Percentiles rank a stretch among this genome's conserved stretches.
These are phyloP conservation scores for Pelodytes ibericus DNA, from an alignment of 2,797 vertebrate genomes.

Conservation along the genomic window DNA sequence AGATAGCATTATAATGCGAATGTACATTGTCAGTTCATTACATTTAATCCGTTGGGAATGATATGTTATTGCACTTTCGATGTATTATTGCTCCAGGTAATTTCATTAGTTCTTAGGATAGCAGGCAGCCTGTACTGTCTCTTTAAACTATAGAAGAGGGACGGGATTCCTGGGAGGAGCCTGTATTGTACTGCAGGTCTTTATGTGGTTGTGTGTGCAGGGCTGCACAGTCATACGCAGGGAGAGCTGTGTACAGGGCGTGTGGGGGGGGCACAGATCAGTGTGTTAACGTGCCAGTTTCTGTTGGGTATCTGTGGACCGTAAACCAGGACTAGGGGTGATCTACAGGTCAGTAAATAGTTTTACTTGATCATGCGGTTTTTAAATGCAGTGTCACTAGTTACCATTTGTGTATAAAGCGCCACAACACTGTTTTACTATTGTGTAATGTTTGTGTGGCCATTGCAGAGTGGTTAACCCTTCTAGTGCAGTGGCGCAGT, in stretches of 20 bases:
- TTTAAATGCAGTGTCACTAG: too few relatives aligned
- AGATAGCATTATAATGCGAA: too few relatives aligned
- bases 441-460: too few relatives aligned
- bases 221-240: constrained; percentile 17
- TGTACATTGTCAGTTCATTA: too few relatives aligned
- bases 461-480: too few relatives aligned
- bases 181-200: constrained; percentile 40
- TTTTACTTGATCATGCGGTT: too few relatives aligned
- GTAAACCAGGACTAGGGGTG: background rate
- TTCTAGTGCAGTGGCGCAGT: too few relatives aligned
- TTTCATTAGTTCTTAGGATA: background rate
- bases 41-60: too few relatives aligned
- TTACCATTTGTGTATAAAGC: too few relatives aligned
- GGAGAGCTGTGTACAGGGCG: constrained; percentile 12
- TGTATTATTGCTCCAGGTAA: too few relatives aligned
- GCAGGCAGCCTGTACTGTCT: background rate
- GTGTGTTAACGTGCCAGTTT: background rate
- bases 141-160: background rate
- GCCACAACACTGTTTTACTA: too few relatives aligned
- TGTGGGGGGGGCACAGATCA: background rate
- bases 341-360: background rate
- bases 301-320: background rate
- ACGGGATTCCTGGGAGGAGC: constrained; percentile 1
- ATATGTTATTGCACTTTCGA: too few relatives aligned
- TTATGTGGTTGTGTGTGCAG: constrained; percentile 26